Percentiles rank a stretch among this genome's conserved stretches.
phyloP scores from a whole-genome alignment of 2,888 invertebrate species.

The Machimus rusticus region DNA sequence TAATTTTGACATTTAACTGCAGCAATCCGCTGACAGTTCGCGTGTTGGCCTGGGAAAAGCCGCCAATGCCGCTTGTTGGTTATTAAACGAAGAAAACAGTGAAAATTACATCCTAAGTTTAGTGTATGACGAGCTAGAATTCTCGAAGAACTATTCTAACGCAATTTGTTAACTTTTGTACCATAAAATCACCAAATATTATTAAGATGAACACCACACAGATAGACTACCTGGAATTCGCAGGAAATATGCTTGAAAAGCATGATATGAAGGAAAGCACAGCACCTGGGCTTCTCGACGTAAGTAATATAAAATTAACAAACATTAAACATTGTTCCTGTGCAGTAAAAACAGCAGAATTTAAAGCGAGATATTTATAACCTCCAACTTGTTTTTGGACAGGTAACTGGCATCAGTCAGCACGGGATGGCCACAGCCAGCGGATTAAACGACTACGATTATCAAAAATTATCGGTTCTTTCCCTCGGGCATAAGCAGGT shows the following conservation, averaged over 20 bases:
- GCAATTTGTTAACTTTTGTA: background rate
- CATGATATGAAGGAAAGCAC: conserved; percentile 63
- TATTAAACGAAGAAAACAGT: background rate
- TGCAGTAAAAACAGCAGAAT: background rate
- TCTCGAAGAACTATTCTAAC: background rate
- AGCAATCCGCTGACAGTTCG: background rate
- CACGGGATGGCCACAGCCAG: conserved; percentile 83
- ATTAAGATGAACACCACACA: background rate
- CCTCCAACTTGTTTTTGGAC: conserved; percentile 6
- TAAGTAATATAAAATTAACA: conserved; percentile 48
- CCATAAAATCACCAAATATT: background rate
- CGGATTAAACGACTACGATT: conserved; percentile 90
- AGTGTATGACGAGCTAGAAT: background rate
- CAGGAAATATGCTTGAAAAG: conserved; percentile 82
- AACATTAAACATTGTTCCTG: background rate
- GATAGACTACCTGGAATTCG: conserved; percentile 76
- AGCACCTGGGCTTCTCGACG: conserved; percentile 59
- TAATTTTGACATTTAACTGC: background rate
- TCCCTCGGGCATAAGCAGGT: conserved; percentile 74
- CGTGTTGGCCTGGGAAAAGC: background rate
- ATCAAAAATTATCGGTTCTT: conserved; percentile 79
- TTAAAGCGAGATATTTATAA: background rate
- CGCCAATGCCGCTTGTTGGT: background rate
- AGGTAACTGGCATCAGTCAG: conserved; percentile 72
- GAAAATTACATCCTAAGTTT: background rate